A percentile compares a stretch with the other conserved stretches of the same genome.
Conservation (phyloP, 2,888 invertebrate genomes). For the Eupeodes luniger region DNA sequence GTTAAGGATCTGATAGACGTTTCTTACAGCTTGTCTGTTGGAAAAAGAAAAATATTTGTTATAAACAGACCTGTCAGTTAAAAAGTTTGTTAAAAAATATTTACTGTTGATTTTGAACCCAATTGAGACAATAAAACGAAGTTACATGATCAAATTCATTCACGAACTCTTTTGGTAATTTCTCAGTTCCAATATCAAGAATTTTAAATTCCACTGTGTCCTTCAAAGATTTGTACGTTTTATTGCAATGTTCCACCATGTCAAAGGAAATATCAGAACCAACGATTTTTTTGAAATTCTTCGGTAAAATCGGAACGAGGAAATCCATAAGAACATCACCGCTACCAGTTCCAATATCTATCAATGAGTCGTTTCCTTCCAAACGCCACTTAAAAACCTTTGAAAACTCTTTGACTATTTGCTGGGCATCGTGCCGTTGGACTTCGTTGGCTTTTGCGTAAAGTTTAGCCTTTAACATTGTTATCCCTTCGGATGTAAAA, state of each 20-base stretch:
- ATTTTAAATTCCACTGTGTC: conserved; percentile 83
- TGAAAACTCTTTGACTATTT: conserved; percentile 88
- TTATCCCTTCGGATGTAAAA: no score
- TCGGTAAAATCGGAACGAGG: conserved; percentile 87
- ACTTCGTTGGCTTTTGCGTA: conserved; percentile 89
- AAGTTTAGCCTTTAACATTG: conserved; percentile 83
- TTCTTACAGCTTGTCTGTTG: conserved; percentile 87
- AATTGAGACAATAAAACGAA: conserved; percentile 92
- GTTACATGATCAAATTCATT: conserved; percentile 88
- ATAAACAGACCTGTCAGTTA: no score
- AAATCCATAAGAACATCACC: conserved; percentile 88
- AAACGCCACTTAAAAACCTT: conserved; percentile 86
- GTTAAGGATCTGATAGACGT: conserved; percentile 87
- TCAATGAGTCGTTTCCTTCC: conserved; percentile 84
- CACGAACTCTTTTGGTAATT: conserved; percentile 85
- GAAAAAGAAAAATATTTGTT: conserved; percentile 62
- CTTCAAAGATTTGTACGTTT: conserved; percentile 83
- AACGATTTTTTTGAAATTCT: conserved; percentile 85
- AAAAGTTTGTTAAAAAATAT: no score
- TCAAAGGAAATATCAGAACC: conserved; percentile 89
- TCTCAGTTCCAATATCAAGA: conserved; percentile 85
- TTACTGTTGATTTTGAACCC: conserved; percentile 90
- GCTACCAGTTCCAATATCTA: conserved; percentile 91
- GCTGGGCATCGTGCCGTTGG: conserved; percentile 88
- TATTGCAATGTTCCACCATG: conserved; percentile 89